These are phyloP conservation scores for Caenorhabditis briggsae DNA, from an alignment of 1,140 invertebrate genomes.

Conservation along the genomic window DNA sequence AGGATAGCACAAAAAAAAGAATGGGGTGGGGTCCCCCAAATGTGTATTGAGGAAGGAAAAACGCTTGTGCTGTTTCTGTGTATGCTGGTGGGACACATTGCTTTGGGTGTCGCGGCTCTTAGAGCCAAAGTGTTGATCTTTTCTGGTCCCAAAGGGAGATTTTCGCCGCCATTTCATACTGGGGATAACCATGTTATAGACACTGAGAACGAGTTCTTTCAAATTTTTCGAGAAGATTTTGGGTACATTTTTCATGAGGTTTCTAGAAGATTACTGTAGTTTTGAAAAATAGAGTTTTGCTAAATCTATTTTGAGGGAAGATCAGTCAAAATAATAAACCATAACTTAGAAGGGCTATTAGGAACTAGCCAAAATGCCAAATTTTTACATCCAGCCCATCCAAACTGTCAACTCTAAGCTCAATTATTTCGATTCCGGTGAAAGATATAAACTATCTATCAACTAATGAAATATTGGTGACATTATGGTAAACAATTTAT, in stretches of 20 bases:
- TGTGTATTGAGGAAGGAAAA: constrained; percentile 29
- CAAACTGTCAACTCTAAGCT: too few relatives aligned
- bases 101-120: constrained; percentile 1
- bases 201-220: not conserved
- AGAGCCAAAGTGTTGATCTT: constrained; percentile 47
- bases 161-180: not conserved
- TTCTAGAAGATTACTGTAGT: not conserved
- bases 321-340: too few relatives aligned
- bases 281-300: too few relatives aligned
- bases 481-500: too few relatives aligned
- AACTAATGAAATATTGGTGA: too few relatives aligned
- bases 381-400: too few relatives aligned
- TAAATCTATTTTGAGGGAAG: too few relatives aligned
- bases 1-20: not conserved
- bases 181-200: not conserved
- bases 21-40: constrained; percentile 6
- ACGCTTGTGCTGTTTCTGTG: not conserved
- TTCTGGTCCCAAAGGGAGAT: constrained; percentile 30
- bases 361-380: too few relatives aligned
- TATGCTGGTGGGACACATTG: constrained; percentile 31
- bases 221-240: too few relatives aligned
- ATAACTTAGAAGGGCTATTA: too few relatives aligned
- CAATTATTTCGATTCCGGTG: too few relatives aligned
- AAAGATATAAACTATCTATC: too few relatives aligned
- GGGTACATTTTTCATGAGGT: not conserved